Conservation (phyloP, 2,113 vertebrate species). For the Charadrius vociferus region DNA sequence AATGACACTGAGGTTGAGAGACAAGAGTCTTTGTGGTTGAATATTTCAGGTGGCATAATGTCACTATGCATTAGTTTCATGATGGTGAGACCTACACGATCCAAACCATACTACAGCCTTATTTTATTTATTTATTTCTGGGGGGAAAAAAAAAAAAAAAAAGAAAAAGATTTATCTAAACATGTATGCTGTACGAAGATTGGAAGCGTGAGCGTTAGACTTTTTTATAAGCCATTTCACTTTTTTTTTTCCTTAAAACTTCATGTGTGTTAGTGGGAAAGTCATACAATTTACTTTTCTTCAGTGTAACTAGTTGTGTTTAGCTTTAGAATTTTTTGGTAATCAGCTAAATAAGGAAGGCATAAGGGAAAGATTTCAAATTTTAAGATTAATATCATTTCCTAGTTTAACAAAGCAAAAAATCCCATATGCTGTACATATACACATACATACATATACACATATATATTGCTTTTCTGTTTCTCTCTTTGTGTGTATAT, state of each 20-base stretch:
- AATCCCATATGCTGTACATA: neutral
- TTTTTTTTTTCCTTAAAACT: neutral
- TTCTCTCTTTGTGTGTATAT: neutral
- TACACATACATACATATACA: rapidly evolving
- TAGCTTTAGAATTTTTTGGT: neutral
- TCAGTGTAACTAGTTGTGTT: neutral
- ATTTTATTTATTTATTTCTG: neutral
- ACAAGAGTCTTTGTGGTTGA: slow-evolving; percentile 50
- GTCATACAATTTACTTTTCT: neutral
- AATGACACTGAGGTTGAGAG: slow-evolving; percentile 54
- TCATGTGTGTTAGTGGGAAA: neutral
- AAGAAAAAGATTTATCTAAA: neutral
- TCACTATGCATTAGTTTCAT: slow-evolving; percentile 54
- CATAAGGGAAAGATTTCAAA: neutral
- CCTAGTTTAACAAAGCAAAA: neutral
- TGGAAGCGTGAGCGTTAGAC: rapidly evolving
- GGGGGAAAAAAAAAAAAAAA: too few species aligned
- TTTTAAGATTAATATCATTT: neutral
- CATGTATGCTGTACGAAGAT: rapidly evolving
- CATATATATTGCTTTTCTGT: neutral
- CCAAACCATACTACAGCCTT: neutral
- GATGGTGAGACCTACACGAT: neutral
- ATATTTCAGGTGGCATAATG: slow-evolving; percentile 69
- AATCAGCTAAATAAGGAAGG: neutral
- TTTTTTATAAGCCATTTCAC: neutral